phyloP scores from a whole-genome alignment of 2,113 vertebrate species.

The Orthonyx spaldingii region DNA sequence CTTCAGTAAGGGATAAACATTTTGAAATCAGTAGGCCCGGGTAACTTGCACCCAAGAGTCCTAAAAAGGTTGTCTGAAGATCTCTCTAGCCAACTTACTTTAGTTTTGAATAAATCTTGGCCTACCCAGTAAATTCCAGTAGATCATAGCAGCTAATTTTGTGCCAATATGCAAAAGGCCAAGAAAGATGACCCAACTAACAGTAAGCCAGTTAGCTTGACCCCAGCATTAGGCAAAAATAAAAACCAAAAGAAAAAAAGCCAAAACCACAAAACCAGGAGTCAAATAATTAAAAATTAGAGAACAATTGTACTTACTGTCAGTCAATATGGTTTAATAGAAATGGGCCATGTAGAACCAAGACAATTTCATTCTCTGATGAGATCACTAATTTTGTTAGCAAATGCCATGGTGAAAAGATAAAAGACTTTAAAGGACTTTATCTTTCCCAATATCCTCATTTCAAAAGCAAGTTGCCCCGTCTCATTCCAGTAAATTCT shows the following conservation, averaged over 20 bases:
- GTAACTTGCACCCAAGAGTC: not conserved
- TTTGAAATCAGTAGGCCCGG: not conserved
- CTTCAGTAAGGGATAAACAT: not conserved
- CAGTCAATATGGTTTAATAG: not conserved
- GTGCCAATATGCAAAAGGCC: not conserved
- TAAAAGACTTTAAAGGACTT: not conserved
- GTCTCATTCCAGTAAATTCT: not conserved
- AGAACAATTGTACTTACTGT: not conserved
- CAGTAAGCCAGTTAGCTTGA: not conserved
- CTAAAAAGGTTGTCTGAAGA: conserved; percentile 14
- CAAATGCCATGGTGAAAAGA: not conserved
- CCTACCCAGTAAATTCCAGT: not conserved
- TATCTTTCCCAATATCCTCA: not conserved
- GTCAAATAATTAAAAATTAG: not conserved
- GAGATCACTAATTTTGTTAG: not conserved
- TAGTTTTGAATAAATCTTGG: not conserved
- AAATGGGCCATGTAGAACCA: not conserved
- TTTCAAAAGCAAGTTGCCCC: not conserved
- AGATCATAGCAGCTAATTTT: not conserved
- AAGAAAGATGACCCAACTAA: not conserved
- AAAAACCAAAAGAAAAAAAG: not conserved
- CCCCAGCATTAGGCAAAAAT: not conserved
- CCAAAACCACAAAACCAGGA: not conserved
- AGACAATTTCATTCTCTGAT: not conserved
- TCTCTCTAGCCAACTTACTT: not conserved